Evolutionary conservation across 1,140 invertebrate species (phyloP), one percentile per base, ranked within the genome.

Genomic region (Anoplolepis gracilipes): DNA sequence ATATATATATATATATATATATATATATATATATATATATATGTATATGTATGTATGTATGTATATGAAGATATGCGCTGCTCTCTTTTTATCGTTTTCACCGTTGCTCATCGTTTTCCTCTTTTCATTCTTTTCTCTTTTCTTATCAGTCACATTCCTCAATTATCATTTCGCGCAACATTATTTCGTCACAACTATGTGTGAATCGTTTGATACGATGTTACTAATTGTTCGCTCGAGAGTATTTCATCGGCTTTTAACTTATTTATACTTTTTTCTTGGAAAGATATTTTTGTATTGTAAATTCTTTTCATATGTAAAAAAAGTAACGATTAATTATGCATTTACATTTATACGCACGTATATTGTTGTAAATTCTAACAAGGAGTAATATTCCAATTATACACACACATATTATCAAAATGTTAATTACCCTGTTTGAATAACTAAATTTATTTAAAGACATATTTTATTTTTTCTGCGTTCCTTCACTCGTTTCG

Each of bases 21-120:
- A 39, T 59, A 16, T 84, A 61, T 76, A 84, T 61, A 33, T 67
- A 25, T 70, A 46, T 46, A 13, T 46, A 46, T 46, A 13, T 46
- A 46, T 70, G 4, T 62, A 22, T 62, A 16, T 19, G 4, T n/a
- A 10, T 30, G 13, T 67, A 25, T 55, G 6, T 69, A 85, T 73
- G 42, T 87, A 72, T 78, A 89, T 65, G 84, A 85, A 86, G 77
- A 90, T 85, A 76, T 86, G 87, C 88, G 84, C 89, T 88, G 88
- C 88, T 87, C 89, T 90, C 82, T 90, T 49, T 86, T 81, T 85
- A 89, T 78, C 76, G 62, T 85, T 82, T 55, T 86, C 57, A 49
- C 3, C 46, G 28, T 85, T 75, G 8, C n/a, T 49, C 25, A 57
- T 11, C 64, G 25, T 55, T 46, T 11, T 25, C 11, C 28, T 28